Evolutionary conservation across 2,797 vertebrate species (phyloP).

Genomic region (Neomorphus geoffroyi): DNA sequence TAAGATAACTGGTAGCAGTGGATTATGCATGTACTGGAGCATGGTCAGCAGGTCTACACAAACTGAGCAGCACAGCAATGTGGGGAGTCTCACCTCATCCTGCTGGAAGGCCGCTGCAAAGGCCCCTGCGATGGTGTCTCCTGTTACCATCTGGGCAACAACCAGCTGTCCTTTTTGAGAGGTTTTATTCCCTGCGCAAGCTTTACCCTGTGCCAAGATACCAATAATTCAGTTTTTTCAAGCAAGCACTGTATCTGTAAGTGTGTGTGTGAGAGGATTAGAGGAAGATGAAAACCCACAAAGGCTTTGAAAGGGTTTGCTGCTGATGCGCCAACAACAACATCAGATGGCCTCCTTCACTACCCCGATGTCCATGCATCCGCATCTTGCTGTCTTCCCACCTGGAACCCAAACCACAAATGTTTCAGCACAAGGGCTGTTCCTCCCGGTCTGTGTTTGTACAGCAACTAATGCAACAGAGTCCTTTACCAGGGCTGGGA

Average conservation of each 20-base stretch:
- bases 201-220: not conserved
- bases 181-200: not conserved
- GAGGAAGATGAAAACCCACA: accelerated
- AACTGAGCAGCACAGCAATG: not conserved
- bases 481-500: not conserved
- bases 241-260: not conserved
- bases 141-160: not conserved
- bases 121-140: not conserved
- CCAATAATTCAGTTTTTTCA: not conserved
- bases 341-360: accelerated
- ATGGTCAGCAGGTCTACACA: not conserved
- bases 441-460: not conserved
- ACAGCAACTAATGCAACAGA: not conserved
- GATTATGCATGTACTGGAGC: not conserved
- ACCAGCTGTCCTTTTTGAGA: not conserved
- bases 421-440: not conserved
- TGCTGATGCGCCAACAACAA: not conserved
- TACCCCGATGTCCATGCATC: accelerated
- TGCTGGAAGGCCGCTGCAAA: not conserved
- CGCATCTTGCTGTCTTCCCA: not conserved
- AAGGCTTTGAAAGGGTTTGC: not conserved
- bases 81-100: not conserved
- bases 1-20: accelerated
- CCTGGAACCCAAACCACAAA: not conserved
- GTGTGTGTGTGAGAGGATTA: not conserved